Evolutionary conservation across 2,888 invertebrate genomes (phyloP), one percentile per base, ranked within the genome.

Genomic region (Caradrina clavipalpis): DNA sequence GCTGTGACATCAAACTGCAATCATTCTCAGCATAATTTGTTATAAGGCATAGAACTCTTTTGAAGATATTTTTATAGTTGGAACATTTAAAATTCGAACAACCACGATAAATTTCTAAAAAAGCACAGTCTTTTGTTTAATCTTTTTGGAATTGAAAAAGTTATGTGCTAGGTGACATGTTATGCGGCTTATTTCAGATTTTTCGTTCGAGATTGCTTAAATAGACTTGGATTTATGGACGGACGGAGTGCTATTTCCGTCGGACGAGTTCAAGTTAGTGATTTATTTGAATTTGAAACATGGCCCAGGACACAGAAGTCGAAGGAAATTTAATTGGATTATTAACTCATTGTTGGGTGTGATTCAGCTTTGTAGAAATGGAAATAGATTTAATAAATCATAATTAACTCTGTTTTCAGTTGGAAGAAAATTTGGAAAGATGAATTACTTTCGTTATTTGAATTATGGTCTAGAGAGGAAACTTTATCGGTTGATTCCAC

Each of bases 221-320:
- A 96, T 95, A 95, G 96, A 95, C 91, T 89, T 86, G 90, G 91
- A 96, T 95, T 96, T 95, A 96, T 95, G 93, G 90, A 91, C 92
- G 91, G 90, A 87, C 92, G 90, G 92, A 93, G 93, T 93, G 94
- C 92, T 96, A 96, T 96, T 95, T 95, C 95, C 95, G 95, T 94
- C 91, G 88, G 93, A 91, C 91, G 92, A 93, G 91, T 93, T 93
- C 90, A 90, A 91, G 87, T 87, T 81, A 86, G 83, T 95, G 95
- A 96, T 96, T 96, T 96, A 95, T 95, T 90, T 88, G 93, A 94
- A 93, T 95, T 94, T 94, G 93, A 92, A 95, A 93, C 94, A 93
- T 91, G 90, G 93, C 88, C 89, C 93, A 89, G 89, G 92, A 94
- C 93, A 93, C 92, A 91, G 87, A 90, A 94, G 92, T 92, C 90